Evolutionary conservation across 92 coral and sea anemone genomes (phyloP), one percentile per base, ranked within the genome.

Genomic region (Anthopleura xanthogrammica): DNA sequence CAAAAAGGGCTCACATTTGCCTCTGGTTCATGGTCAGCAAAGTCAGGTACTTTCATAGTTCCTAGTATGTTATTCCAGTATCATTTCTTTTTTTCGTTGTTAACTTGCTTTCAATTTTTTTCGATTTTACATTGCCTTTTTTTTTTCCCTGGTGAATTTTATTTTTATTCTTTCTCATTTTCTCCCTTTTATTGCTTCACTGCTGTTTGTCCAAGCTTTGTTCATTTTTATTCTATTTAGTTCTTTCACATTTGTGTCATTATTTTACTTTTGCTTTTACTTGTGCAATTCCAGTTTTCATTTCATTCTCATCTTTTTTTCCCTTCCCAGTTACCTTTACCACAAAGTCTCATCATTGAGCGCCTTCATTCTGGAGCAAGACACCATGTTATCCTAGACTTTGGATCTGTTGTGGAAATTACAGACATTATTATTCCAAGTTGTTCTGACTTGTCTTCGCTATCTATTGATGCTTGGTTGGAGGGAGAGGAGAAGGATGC

Each of bases 301-400:
- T 60, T 9, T 60, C 0, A n/a, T n/a, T 62, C 29, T 11, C 5
- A 7, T 68, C 20, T 4, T 42, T 71, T 73, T 23, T 72, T 12
- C 50, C 48, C 41, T 79, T 86, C 43, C 50, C 83, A 97, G 99
- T 87, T 89, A 40, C 99, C 99, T 29, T 92, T 79, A 36, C 95
- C 98, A 5, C 98, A 97, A 71, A 86, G 91, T 79, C 85, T 97
- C 70, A 90, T 95, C 60, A 97, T 97, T 78, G 99, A 97, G 84
- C 87, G 98, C 70, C 97, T 97, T 72, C 99, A 97, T 41, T 91
- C 99, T 7, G 99, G 99, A 23, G 97, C 99, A 5, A 94, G 99
- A 11, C 99, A 97, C 83, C 98, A 92, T n/a, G 99, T 97, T 41
- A 86, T 94, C 20, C 75, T 97, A 71, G 99, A 97, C 92, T 94